These are phyloP conservation scores for Ochropleura plecta DNA, from an alignment of 2,888 invertebrate genomes.

Conservation along the genomic window DNA sequence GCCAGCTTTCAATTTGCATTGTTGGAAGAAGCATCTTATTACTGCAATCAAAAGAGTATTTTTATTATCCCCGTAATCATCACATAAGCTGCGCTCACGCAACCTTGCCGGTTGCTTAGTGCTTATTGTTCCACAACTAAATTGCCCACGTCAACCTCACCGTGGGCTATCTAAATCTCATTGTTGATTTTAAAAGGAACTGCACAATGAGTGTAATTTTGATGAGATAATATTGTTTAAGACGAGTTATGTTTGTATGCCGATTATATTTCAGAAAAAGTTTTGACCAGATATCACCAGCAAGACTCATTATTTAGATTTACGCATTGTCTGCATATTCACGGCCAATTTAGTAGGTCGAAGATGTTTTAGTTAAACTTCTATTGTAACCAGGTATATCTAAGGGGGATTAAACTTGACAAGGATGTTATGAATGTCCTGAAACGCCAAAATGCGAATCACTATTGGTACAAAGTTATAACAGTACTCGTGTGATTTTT, in stretches of 20 bases:
- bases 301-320: no score
- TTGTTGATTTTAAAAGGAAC: conserved; percentile 11
- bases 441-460: no score
- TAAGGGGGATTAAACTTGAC: background rate
- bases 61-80: conserved; percentile 18
- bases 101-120: conserved; percentile 2
- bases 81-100: conserved; percentile 47
- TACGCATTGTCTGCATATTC: background rate
- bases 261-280: background rate
- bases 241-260: background rate
- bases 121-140: conserved; percentile 45
- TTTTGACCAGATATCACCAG: background rate
- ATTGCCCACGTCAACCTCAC: conserved; percentile 36
- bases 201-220: conserved; percentile 27
- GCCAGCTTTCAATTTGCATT: background rate
- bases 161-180: background rate
- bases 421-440: no score
- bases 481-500: no score
- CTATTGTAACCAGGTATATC: background rate
- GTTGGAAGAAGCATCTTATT: conserved; percentile 8
- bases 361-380: background rate
- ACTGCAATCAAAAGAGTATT: conserved; percentile 8
- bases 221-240: conserved; percentile 11
- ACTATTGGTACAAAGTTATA: no score
- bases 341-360: background rate